These are phyloP conservation scores for Meiosimyza platycephala DNA, from an alignment of 2,888 invertebrate species.

Conservation along the genomic window DNA sequence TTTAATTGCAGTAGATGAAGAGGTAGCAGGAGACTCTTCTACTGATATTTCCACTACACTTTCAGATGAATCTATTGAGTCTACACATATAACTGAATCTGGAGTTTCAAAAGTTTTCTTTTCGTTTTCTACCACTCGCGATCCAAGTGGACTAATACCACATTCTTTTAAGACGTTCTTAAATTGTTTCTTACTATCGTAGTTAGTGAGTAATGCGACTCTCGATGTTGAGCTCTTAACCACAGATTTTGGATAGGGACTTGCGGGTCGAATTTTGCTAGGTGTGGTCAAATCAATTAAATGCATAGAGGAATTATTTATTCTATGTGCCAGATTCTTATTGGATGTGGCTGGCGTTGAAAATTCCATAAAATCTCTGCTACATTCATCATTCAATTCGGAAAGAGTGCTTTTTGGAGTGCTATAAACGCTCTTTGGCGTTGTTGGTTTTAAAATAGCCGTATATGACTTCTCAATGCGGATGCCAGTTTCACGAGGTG, in stretches of 20 bases:
- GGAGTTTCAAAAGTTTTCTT: conserved; percentile 40
- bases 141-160: conserved; percentile 32
- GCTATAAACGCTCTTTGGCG: conserved; percentile 50
- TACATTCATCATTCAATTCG: conserved; percentile 51
- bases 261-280: conserved; percentile 43
- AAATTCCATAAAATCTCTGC: conserved; percentile 51
- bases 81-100: conserved; percentile 50
- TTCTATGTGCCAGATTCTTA: conserved; percentile 36
- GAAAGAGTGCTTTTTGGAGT: conserved; percentile 55
- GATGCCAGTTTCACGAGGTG: conserved; percentile 59
- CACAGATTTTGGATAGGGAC: conserved; percentile 38
- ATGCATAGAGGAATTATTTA: conserved; percentile 58
- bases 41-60: conserved; percentile 55
- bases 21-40: conserved; percentile 42
- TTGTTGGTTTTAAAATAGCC: conserved; percentile 49
- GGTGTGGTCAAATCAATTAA: conserved; percentile 64
- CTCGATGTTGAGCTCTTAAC: conserved; percentile 4
- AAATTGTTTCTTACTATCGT: neutral
- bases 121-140: conserved; percentile 30
- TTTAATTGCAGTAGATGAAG: conserved; percentile 34
- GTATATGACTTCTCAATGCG: conserved; percentile 61
- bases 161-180: conserved; percentile 8
- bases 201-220: too few species aligned
- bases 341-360: conserved; percentile 57
- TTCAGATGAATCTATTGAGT: conserved; percentile 52